These are phyloP conservation scores for Charanyca ferruginea DNA, from an alignment of 2,888 invertebrate genomes.

Conservation along the genomic window DNA sequence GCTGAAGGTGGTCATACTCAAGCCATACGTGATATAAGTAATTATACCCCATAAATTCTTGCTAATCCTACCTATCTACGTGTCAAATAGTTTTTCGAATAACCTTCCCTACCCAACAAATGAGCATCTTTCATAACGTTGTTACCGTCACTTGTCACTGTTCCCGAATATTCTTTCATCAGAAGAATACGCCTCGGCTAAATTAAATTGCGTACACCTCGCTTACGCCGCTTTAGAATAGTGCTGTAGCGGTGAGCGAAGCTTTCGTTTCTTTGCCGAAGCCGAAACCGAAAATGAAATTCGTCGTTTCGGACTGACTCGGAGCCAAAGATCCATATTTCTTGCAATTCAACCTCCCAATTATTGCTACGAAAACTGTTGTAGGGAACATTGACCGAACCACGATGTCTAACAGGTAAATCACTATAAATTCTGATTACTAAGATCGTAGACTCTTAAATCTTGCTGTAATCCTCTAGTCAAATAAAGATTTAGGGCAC, in stretches of 20 bases:
- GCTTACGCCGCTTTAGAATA: neutral
- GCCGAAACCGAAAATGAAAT: neutral
- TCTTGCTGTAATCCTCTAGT: neutral
- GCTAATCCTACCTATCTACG: neutral
- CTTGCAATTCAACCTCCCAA: neutral
- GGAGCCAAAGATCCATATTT: neutral
- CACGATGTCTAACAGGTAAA: neutral
- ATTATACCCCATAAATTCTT: constrained; percentile 1
- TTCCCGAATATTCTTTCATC: constrained; percentile 39
- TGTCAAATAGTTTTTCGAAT: constrained; percentile 23
- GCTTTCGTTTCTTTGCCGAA: neutral
- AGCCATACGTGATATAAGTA: no score
- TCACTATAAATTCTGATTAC: neutral
- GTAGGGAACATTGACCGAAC: neutral
- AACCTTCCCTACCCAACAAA: constrained; percentile 23
- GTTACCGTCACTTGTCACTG: constrained; percentile 39
- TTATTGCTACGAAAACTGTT: neutral
- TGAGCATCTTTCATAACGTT: constrained; percentile 29
- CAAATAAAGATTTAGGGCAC: constrained; percentile 1
- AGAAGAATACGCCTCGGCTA: constrained; percentile 28
- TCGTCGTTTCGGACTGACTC: neutral
- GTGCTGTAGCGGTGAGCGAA: neutral
- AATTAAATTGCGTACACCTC: constrained; percentile 32
- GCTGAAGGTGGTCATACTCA: no score
- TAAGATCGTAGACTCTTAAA: neutral